A percentile compares a stretch with the other conserved stretches of the same genome.
Evolutionary conservation across 2,113 vertebrate genomes (phyloP).

Genomic region (Indicator indicator): DNA sequence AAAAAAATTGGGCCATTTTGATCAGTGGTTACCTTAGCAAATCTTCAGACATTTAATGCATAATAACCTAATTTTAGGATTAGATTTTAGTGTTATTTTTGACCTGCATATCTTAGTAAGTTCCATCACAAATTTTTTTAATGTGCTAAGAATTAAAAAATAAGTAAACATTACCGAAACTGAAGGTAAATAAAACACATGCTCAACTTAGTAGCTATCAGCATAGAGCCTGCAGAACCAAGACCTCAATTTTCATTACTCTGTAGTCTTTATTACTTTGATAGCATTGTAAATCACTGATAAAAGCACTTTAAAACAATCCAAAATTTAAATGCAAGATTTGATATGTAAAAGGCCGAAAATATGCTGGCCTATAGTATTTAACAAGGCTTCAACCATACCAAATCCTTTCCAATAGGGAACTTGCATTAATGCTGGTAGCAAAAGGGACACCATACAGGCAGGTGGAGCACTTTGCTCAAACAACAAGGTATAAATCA

Average conservation of each 20-base stretch:
- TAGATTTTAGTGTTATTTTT: background rate
- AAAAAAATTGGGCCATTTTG: background rate
- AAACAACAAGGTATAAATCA: background rate
- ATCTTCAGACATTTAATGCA: background rate
- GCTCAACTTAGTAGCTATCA: background rate
- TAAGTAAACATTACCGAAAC: background rate
- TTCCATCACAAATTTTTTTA: background rate
- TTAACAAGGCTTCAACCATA: background rate
- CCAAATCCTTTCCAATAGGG: background rate
- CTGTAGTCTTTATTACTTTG: background rate
- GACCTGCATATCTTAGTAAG: background rate
- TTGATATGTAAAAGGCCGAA: background rate
- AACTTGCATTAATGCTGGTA: background rate
- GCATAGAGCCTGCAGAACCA: background rate
- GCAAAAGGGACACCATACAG: background rate
- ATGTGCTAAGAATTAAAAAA: background rate
- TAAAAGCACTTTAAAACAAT: background rate
- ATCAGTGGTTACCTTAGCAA: background rate
- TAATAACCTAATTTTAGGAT: background rate
- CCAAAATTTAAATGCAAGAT: background rate
- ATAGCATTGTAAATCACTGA: background rate
- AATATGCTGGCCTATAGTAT: background rate
- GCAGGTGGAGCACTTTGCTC: slow-evolving; percentile 18
- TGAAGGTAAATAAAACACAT: background rate
- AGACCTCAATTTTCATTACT: background rate